Evolutionary conservation across 1,140 invertebrate species (phyloP).

Genomic region (Trichoplusia ni): DNA sequence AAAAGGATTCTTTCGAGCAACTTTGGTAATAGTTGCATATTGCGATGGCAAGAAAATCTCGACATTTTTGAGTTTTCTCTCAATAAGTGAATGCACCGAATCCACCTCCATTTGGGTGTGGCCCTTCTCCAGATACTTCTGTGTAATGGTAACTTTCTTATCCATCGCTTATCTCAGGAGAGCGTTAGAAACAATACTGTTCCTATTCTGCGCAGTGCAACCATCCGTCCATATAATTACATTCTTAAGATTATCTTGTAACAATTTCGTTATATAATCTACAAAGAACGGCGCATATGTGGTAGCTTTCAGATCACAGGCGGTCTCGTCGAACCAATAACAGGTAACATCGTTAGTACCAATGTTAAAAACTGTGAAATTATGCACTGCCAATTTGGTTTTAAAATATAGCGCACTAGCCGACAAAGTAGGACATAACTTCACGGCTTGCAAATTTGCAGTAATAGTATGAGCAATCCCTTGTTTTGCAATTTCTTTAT

Average conservation of each 20-base stretch:
- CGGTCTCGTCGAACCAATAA: conserved; percentile 68
- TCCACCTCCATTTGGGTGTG: background rate
- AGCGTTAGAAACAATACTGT: background rate
- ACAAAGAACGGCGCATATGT: conserved; percentile 5
- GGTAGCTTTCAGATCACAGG: background rate
- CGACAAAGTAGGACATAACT: conserved; percentile 55
- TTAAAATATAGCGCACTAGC: conserved; percentile 71
- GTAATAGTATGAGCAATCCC: conserved; percentile 12
- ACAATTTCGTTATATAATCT: background rate
- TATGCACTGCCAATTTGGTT: conserved; percentile 68
- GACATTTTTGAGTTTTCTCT: background rate
- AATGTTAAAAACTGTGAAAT: conserved; percentile 71
- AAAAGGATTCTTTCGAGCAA: background rate
- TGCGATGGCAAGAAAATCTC: background rate
- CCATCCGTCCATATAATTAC: background rate
- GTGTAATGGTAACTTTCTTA: background rate
- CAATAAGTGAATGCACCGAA: background rate
- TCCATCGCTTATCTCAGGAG: background rate
- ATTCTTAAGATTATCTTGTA: background rate
- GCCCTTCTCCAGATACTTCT: background rate
- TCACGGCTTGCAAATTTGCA: conserved; percentile 64
- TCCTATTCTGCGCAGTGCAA: conserved; percentile 1
- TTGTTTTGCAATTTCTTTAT: background rate
- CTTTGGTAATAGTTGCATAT: background rate
- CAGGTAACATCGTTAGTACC: conserved; percentile 44